Evolutionary conservation across 2,113 vertebrate genomes (phyloP).

Genomic region (Nematolebias whitei): DNA sequence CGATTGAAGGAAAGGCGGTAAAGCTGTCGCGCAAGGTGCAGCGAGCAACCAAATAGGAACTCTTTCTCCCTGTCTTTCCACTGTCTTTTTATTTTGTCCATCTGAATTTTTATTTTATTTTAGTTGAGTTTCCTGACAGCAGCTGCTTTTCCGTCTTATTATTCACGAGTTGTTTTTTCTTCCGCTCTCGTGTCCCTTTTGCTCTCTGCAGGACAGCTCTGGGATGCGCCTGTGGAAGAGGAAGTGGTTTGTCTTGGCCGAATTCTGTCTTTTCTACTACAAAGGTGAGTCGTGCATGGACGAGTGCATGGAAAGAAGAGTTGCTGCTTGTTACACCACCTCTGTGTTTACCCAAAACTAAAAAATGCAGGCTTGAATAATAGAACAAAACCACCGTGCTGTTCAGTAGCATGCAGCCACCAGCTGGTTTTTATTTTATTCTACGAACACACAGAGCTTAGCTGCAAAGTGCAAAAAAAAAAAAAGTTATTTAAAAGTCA

Average conservation of each 20-base stretch:
- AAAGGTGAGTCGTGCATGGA: constrained; percentile 87
- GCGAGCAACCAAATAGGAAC: constrained; percentile 35
- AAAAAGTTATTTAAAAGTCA: not conserved
- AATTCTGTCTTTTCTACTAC: constrained; percentile 97
- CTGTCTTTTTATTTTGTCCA: not conserved
- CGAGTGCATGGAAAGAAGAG: not conserved
- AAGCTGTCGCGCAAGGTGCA: constrained; percentile 23
- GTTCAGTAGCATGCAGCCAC: too few species aligned
- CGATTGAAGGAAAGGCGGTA: constrained; percentile 27
- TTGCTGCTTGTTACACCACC: not conserved
- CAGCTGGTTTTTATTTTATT: too few species aligned
- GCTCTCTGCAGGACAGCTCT: constrained; percentile 89
- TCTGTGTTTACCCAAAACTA: not conserved
- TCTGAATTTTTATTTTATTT: constrained; percentile 13
- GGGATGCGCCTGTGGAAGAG: constrained; percentile 97
- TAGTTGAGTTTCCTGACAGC: not conserved
- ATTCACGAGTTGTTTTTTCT: constrained; percentile 14
- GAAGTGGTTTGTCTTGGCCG: constrained; percentile 94
- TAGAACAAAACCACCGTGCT: too few species aligned
- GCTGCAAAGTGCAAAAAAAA: too few species aligned
- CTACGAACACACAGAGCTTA: too few species aligned
- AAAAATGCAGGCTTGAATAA: too few species aligned
- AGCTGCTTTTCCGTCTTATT: not conserved
- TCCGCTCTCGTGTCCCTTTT: not conserved
- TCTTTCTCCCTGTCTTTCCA: not conserved